These are phyloP conservation scores for Upupa epops DNA, from an alignment of 2,113 vertebrate species.

Conservation along the genomic window DNA sequence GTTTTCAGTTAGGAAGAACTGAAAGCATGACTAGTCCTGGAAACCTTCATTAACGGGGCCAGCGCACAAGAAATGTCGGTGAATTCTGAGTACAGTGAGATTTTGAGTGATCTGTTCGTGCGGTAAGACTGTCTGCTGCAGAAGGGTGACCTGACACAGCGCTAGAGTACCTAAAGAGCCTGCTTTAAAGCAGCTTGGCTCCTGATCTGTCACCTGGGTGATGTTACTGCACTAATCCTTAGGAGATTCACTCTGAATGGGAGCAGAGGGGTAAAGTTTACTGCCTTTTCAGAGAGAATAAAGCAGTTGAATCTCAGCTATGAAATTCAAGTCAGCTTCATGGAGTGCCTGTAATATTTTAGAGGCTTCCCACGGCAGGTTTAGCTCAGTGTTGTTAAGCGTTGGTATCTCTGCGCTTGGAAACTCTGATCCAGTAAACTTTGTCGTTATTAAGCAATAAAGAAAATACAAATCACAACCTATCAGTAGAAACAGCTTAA, in stretches of 20 bases:
- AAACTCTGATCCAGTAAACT: neutral
- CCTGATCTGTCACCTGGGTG: neutral
- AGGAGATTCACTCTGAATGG: neutral
- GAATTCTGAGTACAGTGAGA: neutral
- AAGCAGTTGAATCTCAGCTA: neutral
- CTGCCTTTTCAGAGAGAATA: neutral
- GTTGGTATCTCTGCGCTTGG: neutral
- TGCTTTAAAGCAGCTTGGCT: neutral
- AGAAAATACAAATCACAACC: neutral
- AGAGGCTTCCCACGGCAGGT: neutral
- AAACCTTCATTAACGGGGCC: neutral
- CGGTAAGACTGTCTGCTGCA: neutral
- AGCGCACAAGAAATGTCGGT: neutral
- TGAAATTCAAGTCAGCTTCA: neutral
- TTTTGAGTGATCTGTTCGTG: neutral
- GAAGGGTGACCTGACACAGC: neutral
- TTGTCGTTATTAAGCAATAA: slow-evolving; percentile 6
- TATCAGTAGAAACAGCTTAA: neutral
- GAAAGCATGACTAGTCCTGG: slow-evolving; percentile 17
- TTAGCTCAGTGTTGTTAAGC: neutral
- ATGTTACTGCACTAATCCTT: neutral
- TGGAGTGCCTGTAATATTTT: neutral
- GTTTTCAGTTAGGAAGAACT: slow-evolving; percentile 47
- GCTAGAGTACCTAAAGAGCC: neutral
- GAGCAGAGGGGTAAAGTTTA: neutral